Conservation (phyloP, 2,113 vertebrate species). For the Echinops telfairi region DNA sequence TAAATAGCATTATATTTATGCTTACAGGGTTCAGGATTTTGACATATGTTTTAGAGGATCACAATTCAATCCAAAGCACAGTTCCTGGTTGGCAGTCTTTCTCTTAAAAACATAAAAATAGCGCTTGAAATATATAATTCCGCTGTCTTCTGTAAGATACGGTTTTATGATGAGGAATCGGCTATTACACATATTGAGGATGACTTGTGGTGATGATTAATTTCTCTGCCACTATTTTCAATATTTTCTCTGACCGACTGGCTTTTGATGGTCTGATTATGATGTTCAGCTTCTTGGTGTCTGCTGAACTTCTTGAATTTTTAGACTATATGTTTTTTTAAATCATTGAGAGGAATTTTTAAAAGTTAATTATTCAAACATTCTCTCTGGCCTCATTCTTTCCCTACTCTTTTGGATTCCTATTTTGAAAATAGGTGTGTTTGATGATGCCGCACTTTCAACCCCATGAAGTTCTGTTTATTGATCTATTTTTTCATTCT, state of each 20-base stretch:
- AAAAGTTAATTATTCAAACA: no score
- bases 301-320: background rate
- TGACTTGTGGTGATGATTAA: background rate
- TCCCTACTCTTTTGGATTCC: background rate
- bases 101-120: background rate
- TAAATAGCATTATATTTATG: background rate
- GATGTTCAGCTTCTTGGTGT: background rate
- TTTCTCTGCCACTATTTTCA: background rate
- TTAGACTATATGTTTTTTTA: background rate
- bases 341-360: background rate
- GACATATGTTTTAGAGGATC: background rate
- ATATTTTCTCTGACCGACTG: background rate
- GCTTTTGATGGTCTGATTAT: background rate
- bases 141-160: background rate
- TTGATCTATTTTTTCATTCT: background rate
- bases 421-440: background rate
- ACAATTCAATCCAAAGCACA: background rate
- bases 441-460: background rate
- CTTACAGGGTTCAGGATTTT: background rate
- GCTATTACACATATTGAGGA: background rate
- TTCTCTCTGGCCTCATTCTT: background rate
- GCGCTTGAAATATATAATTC: background rate
- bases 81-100: background rate
- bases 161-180: background rate
- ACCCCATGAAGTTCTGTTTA: background rate